Evolutionary conservation across 1,140 invertebrate genomes (phyloP).

Genomic region (Drosophila sechellia): DNA sequence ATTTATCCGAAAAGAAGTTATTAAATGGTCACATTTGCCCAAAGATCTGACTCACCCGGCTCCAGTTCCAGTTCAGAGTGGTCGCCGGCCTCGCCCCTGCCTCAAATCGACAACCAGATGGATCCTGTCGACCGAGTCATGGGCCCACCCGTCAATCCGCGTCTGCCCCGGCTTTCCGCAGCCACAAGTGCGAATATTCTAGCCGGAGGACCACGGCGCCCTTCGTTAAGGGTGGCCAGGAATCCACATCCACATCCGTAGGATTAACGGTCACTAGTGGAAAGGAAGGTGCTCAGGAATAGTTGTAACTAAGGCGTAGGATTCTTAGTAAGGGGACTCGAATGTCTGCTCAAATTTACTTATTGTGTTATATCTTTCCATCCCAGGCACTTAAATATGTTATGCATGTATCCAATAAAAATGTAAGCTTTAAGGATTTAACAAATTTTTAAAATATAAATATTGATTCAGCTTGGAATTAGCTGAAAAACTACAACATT

Average conservation of each 20-base stretch:
- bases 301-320: slow-evolving; percentile 52
- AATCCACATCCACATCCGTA: slow-evolving; percentile 55
- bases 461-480: neutral
- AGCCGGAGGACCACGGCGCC: slow-evolving; percentile 35
- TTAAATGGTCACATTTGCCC: too few relatives aligned
- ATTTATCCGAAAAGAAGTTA: too few relatives aligned
- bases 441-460: neutral
- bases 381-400: neutral
- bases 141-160: slow-evolving; percentile 78
- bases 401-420: slow-evolving; percentile 5
- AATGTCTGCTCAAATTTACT: slow-evolving; percentile 39
- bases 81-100: slow-evolving; percentile 80
- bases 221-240: slow-evolving; percentile 58
- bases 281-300: slow-evolving; percentile 64
- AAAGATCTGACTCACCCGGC: slow-evolving; percentile 79
- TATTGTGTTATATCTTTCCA: slow-evolving; percentile 19
- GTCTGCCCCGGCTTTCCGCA: slow-evolving; percentile 69
- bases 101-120: slow-evolving; percentile 66
- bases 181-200: slow-evolving; percentile 5
- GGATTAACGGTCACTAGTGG: neutral
- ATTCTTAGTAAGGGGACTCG: slow-evolving; percentile 4
- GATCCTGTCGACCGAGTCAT: slow-evolving; percentile 74
- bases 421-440: slow-evolving; percentile 3
- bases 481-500: too few relatives aligned
- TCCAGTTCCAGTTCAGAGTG: slow-evolving; percentile 84